These are phyloP conservation scores for Sitobion miscanthi DNA, from an alignment of 1,140 invertebrate genomes.

Conservation along the genomic window DNA sequence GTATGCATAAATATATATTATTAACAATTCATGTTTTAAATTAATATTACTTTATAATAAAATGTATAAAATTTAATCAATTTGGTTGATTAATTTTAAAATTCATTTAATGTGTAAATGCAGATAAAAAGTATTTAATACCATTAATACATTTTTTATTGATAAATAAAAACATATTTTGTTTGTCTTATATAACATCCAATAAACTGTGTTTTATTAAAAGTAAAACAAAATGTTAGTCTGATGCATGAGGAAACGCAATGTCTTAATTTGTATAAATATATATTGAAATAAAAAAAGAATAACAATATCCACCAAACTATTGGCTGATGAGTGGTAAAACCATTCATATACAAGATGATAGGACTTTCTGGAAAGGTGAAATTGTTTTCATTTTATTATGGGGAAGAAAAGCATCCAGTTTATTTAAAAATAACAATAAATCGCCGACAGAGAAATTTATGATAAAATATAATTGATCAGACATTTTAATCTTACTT, in stretches of 20 bases:
- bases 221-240: constrained; percentile 3
- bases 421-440: constrained; percentile 56
- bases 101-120: neutral
- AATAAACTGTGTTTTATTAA: neutral
- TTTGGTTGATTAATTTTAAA: neutral
- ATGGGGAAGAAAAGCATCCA: constrained; percentile 30
- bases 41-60: neutral
- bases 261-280: neutral
- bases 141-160: neutral
- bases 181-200: neutral
- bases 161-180: neutral
- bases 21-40: neutral
- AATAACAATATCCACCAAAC: constrained; percentile 22
- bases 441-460: constrained; percentile 38
- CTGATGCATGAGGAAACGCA: neutral
- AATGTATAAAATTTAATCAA: neutral
- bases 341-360: neutral
- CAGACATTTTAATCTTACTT: constrained; percentile 54
- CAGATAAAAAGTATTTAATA: neutral
- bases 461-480: constrained; percentile 40
- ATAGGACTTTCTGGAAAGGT: constrained; percentile 48
- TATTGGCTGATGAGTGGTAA: neutral
- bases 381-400: constrained; percentile 47
- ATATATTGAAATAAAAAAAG: neutral
- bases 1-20: neutral